Evolutionary conservation across 2,797 vertebrate species (phyloP), one percentile per base, ranked within the genome.

Genomic region (Chelmon rostratus): DNA sequence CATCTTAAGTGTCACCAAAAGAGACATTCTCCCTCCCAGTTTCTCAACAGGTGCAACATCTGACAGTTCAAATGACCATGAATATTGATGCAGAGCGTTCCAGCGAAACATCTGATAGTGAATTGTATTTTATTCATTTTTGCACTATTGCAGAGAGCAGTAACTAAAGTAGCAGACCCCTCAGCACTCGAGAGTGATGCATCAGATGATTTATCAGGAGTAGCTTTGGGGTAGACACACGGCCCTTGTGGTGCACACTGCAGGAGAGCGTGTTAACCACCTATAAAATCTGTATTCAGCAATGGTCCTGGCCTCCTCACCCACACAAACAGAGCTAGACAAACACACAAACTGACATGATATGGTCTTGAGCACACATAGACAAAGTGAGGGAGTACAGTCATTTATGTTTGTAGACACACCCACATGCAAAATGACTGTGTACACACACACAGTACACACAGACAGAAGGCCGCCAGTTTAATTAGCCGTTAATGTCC

Each of bases 391-490:
- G 46, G 33, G 25, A 19, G 25, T 66, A 9, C 9, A 33, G 71
- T 25, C 3, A 59, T 71, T 61, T 57, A 9, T 62, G 58, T 25
- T 53, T 69, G 69, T 25, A 50, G 59, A 73, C 62, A 69, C 77
- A 42, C 82, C 66, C 64, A 73, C 35, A 35, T 23, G 25, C 50
- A 74, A 35, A 67, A 42, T 28, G 28, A 37, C 23, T 67, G 7
- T 67, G 68, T 28, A 79, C 23, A 73, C 64, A 73, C 64, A 11
- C 19, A 62, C n/a, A 31, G n/a, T 46, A 74, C 53, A 79, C 69
- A 70, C 72, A 85, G 80, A 87, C 81, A 73, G 54, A 66, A 66
- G 61, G 84, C 59, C 83, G 71, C 81, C 76, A 49, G 28, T 79
- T 62, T 81, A 87, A 87, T 86, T 73, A 73, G 64, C 64, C 18